Conservation (phyloP, 2,797 vertebrate genomes). For the Alca torda region DNA sequence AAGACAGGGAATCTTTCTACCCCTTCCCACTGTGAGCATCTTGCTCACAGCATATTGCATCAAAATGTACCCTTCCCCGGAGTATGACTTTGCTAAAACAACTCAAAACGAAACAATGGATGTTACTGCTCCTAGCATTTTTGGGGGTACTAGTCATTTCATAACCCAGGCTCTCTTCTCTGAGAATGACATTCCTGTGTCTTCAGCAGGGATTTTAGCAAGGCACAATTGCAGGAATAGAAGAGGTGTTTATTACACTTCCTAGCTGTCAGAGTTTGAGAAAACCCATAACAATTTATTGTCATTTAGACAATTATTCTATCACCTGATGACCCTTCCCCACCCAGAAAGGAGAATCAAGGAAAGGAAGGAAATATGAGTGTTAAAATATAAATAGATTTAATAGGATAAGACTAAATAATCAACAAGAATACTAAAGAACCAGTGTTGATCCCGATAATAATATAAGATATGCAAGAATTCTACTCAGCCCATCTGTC, state of each 20-base stretch:
- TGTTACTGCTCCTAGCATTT: background rate
- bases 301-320: no score
- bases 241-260: background rate
- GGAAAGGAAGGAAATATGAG: no score
- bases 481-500: no score
- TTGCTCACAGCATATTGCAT: background rate
- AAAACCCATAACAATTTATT: no score
- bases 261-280: background rate
- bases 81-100: background rate
- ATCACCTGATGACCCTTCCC: no score
- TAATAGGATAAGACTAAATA: no score
- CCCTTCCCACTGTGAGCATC: background rate
- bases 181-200: background rate
- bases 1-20: background rate
- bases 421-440: no score
- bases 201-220: background rate
- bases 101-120: background rate
- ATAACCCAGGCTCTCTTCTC: background rate
- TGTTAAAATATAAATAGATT: no score
- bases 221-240: background rate
- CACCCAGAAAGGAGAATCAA: no score
- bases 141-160: background rate
- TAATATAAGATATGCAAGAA: no score
- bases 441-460: no score
- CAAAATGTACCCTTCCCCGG: background rate